A percentile compares a stretch with the other conserved stretches of the same genome.
Conservation (phyloP, 2,113 vertebrate species). For the Stegostoma tigrinum region DNA sequence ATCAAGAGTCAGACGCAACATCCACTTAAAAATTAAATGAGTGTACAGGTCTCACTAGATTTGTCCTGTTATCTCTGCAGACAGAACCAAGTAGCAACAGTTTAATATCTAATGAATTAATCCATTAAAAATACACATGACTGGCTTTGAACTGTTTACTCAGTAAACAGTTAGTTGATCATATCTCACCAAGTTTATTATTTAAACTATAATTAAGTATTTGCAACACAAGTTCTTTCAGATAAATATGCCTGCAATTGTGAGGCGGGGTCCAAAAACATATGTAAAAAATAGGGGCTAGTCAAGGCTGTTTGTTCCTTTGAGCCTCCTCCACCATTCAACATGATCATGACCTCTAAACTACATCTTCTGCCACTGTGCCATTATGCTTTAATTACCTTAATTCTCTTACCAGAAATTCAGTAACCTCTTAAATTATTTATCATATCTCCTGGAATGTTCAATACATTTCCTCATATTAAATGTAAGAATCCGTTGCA, state of each 20-base stretch:
- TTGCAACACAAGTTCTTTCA: neutral
- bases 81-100: neutral
- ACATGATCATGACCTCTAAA: neutral
- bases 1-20: conserved; percentile 22
- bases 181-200: neutral
- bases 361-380: neutral
- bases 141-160: neutral
- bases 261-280: neutral
- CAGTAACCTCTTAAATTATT: neutral
- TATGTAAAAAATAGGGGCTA: neutral
- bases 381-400: no score
- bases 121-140: neutral
- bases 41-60: neutral
- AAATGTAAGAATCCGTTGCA: neutral
- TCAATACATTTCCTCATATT: neutral
- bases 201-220: neutral
- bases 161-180: neutral
- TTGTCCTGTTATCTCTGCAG: neutral
- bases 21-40: conserved; percentile 31
- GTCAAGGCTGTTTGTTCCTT: neutral
- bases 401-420: neutral
- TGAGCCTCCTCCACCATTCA: neutral
- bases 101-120: neutral
- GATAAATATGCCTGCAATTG: neutral
- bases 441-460: neutral